Evolutionary conservation across 2,888 invertebrate genomes (phyloP), one percentile per base, ranked within the genome.

Genomic region (Drosophila emarginata): DNA sequence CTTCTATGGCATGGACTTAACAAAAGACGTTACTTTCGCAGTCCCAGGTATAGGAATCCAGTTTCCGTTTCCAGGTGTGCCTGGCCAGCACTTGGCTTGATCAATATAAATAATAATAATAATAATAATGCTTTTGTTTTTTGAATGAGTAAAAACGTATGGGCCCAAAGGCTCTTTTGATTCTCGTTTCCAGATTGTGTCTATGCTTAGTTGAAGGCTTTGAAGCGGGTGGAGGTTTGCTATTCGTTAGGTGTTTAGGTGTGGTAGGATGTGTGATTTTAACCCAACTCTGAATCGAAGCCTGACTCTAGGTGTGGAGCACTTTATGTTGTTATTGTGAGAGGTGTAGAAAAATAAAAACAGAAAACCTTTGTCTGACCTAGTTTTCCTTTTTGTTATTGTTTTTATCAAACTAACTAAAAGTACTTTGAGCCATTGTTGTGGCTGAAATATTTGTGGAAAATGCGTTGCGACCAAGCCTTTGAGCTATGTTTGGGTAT

Each of bases 1-100:
- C 32, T 32, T 32, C 32, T 32, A 32, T 32, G 9, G 1, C 11
- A 32, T 12, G 12, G 18, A 64, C 54, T 58, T 18, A 14, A 67
- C 67, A 74, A 81, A 82, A 82, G 87, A 82, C 82, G 82, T 82
- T 87, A 82, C 87, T 87, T 79, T 85, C 68, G 45, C 15, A 51
- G 15, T 12, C 28, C 50, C 21, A 21, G 53, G 4, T 62, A 63
- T 40, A 45, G 37, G 45, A 45, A 52, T 23, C 39, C 52, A 57
- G 62, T 53, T 14, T 56, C 67, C 57, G 15, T 45, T 18, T 67
- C 70, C 70, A 71, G 70, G 73, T 71, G 70, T 59, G 59, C 59
- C 26, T 59, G 21, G 32, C 57, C 77, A 77, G 81, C 74, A 82
- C 82, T 81, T 76, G 82, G 72, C 63, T 61, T 61, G 86, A 87